phyloP scores from a whole-genome alignment of 2,888 invertebrate genomes.

The Dryococelus australis region DNA sequence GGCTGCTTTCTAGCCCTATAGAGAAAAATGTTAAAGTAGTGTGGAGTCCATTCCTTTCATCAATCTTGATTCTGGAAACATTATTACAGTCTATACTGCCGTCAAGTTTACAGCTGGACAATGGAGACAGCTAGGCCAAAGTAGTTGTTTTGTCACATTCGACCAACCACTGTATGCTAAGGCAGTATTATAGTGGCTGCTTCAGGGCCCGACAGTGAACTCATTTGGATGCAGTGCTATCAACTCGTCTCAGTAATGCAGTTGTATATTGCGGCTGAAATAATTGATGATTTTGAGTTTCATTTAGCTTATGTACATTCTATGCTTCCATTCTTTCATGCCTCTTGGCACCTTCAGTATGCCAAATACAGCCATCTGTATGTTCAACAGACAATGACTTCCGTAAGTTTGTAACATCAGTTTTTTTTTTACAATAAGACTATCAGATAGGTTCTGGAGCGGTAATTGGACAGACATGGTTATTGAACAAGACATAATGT shows the following conservation, averaged over 20 bases:
- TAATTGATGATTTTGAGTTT: not conserved
- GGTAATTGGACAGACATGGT: slow-evolving; percentile 21
- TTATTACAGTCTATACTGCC: not conserved
- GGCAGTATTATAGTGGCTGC: slow-evolving; percentile 29
- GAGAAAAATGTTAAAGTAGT: not conserved
- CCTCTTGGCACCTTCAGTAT: slow-evolving; percentile 1
- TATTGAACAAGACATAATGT: slow-evolving; percentile 23
- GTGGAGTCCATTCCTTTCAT: not conserved
- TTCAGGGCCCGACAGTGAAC: not conserved
- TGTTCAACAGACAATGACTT: slow-evolving; percentile 13
- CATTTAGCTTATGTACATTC: not conserved
- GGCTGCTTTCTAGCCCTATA: not conserved
- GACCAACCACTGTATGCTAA: slow-evolving; percentile 34
- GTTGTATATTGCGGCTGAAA: not conserved
- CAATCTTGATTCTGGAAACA: not conserved
- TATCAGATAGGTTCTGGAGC: slow-evolving; percentile 18
- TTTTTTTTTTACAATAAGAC: slow-evolving; percentile 21
- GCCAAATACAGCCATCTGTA: not conserved
- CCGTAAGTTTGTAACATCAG: not conserved
- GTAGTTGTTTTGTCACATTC: slow-evolving; percentile 1
- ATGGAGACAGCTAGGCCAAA: slow-evolving; percentile 5
- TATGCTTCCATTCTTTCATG: not conserved
- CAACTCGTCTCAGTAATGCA: not conserved
- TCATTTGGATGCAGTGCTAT: not conserved
- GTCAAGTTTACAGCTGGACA: not conserved